These are phyloP conservation scores for Tetrapedia diversipes DNA, from an alignment of 2,888 invertebrate species.

Conservation along the genomic window DNA sequence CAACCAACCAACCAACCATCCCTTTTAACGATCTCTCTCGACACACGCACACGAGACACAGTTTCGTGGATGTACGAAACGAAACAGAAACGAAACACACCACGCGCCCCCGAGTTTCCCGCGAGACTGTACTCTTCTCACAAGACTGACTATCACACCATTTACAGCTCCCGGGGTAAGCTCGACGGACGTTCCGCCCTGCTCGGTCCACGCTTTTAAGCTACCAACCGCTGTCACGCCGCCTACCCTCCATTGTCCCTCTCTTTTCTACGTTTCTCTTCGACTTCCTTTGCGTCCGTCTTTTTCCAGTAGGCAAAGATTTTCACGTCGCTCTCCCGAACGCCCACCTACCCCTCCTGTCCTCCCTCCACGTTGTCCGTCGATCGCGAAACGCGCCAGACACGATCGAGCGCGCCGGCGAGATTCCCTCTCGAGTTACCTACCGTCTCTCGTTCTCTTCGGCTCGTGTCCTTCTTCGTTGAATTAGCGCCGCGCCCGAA, in stretches of 20 bases:
- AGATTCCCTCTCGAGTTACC: conserved; percentile 40
- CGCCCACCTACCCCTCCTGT: not conserved
- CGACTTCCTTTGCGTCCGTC: conserved; percentile 14
- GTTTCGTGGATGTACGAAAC: not conserved
- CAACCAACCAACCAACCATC: conserved; percentile 36
- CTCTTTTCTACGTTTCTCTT: conserved; percentile 20
- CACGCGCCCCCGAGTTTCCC: conserved; percentile 44
- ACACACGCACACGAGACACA: conserved; percentile 22
- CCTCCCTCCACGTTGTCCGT: no score
- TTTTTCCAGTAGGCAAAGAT: conserved; percentile 45
- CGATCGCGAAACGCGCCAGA: conserved; percentile 56
- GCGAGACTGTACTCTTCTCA: conserved; percentile 58
- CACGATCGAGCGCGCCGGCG: conserved; percentile 44
- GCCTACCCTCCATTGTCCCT: not conserved
- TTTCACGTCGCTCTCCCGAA: conserved; percentile 29
- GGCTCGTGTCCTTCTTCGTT: conserved; percentile 14
- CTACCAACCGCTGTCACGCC: conserved; percentile 32
- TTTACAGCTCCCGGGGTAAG: conserved; percentile 49
- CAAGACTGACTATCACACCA: conserved; percentile 66
- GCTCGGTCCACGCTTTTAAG: conserved; percentile 55
- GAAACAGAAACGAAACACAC: conserved; percentile 8
- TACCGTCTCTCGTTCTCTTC: conserved; percentile 29
- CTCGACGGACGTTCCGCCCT: conserved; percentile 58
- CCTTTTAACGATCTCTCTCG: conserved; percentile 35
- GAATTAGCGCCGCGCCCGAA: conserved; percentile 12